These are phyloP conservation scores for Amphipyra tragopoginis DNA, from an alignment of 2,888 invertebrate species.

Conservation along the genomic window DNA sequence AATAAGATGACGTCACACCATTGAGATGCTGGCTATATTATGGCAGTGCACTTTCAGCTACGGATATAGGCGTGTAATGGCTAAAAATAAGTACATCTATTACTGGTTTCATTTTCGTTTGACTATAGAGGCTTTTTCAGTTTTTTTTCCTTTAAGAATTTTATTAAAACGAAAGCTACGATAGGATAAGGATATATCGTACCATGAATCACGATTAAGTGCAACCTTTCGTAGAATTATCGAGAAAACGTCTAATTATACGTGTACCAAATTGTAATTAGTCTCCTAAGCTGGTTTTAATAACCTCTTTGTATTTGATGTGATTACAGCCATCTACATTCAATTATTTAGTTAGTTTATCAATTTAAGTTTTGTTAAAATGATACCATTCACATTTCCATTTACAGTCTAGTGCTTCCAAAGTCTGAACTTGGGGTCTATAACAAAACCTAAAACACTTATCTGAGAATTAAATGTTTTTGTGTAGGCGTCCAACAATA, in stretches of 20 bases:
- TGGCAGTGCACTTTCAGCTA: conserved; percentile 63
- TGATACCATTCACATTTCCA: not conserved
- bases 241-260: not conserved
- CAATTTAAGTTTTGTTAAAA: not conserved
- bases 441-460: conserved; percentile 14
- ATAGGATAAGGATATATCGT: not conserved
- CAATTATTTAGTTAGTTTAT: too few relatives aligned
- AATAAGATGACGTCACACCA: conserved; percentile 86
- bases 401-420: conserved; percentile 5
- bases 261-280: too few relatives aligned
- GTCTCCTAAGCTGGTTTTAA: too few relatives aligned
- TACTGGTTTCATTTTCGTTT: conserved; percentile 36
- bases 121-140: not conserved
- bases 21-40: conserved; percentile 71
- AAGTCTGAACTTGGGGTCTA: conserved; percentile 3
- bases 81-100: conserved; percentile 53
- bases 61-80: conserved; percentile 58
- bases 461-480: conserved; percentile 22
- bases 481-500: conserved; percentile 37
- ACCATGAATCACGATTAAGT: not conserved
- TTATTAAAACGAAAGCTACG: not conserved
- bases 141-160: not conserved
- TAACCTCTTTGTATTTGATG: not conserved
- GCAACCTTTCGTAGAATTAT: not conserved
- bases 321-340: not conserved